A percentile compares a stretch with the other conserved stretches of the same genome.
Conservation (phyloP, 2,113 vertebrate genomes). For the Salminus brasiliensis region DNA sequence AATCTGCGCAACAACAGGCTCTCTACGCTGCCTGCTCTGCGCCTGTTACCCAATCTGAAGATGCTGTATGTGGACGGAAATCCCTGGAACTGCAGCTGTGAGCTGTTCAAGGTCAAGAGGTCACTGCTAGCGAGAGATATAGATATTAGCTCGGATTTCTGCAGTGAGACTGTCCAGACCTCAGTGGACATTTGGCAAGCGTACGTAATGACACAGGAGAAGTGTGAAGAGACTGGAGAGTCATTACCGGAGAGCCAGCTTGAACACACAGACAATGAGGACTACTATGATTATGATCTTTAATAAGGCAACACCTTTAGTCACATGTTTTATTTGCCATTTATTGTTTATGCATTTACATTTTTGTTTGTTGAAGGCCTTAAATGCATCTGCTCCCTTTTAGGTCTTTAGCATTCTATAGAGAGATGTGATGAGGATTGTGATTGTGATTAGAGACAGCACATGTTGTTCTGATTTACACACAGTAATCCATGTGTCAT, state of each 20-base stretch:
- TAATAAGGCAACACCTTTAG: neutral
- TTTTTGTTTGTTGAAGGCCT: too few relatives aligned
- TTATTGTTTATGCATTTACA: neutral
- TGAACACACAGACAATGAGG: constrained; percentile 62
- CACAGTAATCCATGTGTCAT: too few relatives aligned
- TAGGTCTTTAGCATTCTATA: too few relatives aligned
- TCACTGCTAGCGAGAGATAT: constrained; percentile 73
- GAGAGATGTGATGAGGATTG: too few relatives aligned
- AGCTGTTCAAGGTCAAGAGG: constrained; percentile 73
- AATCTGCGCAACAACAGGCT: constrained; percentile 83
- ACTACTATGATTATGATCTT: constrained; percentile 81
- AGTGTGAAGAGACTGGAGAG: constrained; percentile 67
- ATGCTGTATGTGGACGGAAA: constrained; percentile 82
- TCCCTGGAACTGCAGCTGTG: constrained; percentile 84
- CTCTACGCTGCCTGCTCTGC: constrained; percentile 69
- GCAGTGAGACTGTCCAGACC: constrained; percentile 66
- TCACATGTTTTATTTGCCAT: neutral
- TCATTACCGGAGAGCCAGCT: constrained; percentile 13
- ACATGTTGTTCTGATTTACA: too few relatives aligned
- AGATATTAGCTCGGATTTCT: constrained; percentile 78
- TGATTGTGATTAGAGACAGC: too few relatives aligned
- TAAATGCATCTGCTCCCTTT: too few relatives aligned
- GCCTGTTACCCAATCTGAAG: constrained; percentile 75
- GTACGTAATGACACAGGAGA: constrained; percentile 74
- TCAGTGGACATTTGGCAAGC: constrained; percentile 80